Conservation (phyloP, 2,888 invertebrate species). For the Cosmia trapezina region DNA sequence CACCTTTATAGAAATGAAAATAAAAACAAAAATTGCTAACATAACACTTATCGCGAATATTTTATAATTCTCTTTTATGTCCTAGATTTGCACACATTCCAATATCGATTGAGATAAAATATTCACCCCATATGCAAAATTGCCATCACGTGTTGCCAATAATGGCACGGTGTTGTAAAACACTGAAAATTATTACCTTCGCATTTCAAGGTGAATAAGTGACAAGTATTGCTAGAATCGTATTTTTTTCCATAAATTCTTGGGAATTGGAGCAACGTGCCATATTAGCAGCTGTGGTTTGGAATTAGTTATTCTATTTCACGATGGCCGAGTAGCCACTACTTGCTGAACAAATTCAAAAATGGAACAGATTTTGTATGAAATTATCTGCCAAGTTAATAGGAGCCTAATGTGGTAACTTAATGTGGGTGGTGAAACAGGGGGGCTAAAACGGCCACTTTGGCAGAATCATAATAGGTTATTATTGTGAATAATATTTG, state of each 20-base stretch:
- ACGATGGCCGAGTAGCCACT: too few species aligned
- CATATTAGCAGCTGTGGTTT: slow-evolving; percentile 26
- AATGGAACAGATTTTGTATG: too few species aligned
- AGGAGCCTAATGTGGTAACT: too few species aligned
- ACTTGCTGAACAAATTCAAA: too few species aligned
- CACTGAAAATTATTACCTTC: slow-evolving; percentile 11
- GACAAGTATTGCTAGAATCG: not conserved
- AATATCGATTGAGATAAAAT: slow-evolving; percentile 34
- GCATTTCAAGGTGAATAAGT: slow-evolving; percentile 33
- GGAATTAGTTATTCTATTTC: slow-evolving; percentile 4
- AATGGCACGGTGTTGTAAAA: slow-evolving; percentile 23
- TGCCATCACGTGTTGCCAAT: slow-evolving; percentile 12
- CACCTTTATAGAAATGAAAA: too few species aligned
- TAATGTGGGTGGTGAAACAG: too few species aligned
- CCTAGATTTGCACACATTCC: not conserved
- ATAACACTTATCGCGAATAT: not conserved
- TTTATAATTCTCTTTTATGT: not conserved
- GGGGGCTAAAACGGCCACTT: too few species aligned
- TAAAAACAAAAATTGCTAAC: too few species aligned
- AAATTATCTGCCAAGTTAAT: too few species aligned
- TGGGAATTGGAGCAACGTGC: slow-evolving; percentile 27
- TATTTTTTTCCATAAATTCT: slow-evolving; percentile 21
- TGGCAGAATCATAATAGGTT: too few species aligned
- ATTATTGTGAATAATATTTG: too few species aligned
- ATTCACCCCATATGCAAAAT: slow-evolving; percentile 17